Evolutionary conservation across 2,888 invertebrate genomes (phyloP).

Genomic region (Lordiphosa fenestrarum): DNA sequence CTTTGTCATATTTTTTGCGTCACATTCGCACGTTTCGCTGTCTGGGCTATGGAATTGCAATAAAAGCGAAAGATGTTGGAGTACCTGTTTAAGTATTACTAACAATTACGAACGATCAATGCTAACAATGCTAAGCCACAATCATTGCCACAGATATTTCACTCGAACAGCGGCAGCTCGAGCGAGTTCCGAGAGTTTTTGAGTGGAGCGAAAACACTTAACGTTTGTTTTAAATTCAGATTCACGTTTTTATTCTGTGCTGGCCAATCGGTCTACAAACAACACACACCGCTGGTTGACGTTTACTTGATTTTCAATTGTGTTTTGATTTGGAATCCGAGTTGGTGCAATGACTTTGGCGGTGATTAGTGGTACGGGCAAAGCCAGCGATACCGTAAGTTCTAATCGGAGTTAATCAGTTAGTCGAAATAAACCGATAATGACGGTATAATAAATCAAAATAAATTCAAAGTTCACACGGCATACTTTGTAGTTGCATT

Average conservation of each 20-base stretch:
- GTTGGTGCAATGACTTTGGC: constrained; percentile 37
- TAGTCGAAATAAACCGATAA: constrained; percentile 11
- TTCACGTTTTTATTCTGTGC: constrained; percentile 50
- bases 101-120: constrained; percentile 34
- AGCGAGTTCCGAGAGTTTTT: constrained; percentile 51
- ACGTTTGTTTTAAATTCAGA: constrained; percentile 48
- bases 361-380: constrained; percentile 44
- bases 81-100: constrained; percentile 12
- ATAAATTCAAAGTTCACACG: constrained; percentile 6
- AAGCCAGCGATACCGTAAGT: constrained; percentile 55
- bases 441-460: constrained; percentile 10
- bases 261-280: constrained; percentile 54
- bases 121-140: constrained; percentile 50
- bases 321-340: constrained; percentile 2
- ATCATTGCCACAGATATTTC: constrained; percentile 52
- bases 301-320: constrained; percentile 51
- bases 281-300: constrained; percentile 25
- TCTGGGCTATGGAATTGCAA: constrained; percentile 51
- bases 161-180: constrained; percentile 30
- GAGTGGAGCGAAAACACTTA: constrained; percentile 27
- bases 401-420: constrained; percentile 7
- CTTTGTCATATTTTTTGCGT: constrained; percentile 26
- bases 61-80: constrained; percentile 18
- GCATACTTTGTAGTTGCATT: background rate
- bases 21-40: constrained; percentile 61